Evolutionary conservation across 2,888 invertebrate genomes (phyloP).

Genomic region (Eristalinus aeneus): DNA sequence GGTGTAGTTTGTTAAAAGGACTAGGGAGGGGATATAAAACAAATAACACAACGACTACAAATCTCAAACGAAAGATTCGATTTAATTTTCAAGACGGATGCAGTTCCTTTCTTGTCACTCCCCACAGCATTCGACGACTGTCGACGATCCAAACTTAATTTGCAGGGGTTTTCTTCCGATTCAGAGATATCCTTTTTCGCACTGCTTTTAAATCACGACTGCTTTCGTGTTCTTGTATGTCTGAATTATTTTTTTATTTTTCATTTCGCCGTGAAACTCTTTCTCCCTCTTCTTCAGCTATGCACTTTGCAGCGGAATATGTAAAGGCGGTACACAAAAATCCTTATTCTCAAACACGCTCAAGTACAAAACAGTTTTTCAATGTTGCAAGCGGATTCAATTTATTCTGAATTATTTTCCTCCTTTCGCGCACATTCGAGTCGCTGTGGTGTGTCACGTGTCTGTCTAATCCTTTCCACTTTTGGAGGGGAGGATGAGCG

Average conservation of each 20-base stretch:
- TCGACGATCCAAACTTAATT: constrained; percentile 49
- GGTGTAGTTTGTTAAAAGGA: constrained; percentile 8
- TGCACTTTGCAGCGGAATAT: constrained; percentile 13
- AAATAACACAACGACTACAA: constrained; percentile 50
- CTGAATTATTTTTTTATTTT: not conserved
- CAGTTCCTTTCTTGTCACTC: constrained; percentile 12
- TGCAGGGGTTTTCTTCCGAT: constrained; percentile 53
- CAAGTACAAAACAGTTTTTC: constrained; percentile 45
- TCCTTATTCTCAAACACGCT: constrained; percentile 48
- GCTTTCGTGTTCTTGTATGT: constrained; percentile 38
- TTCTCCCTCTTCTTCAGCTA: not conserved
- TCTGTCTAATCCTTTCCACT: constrained; percentile 44
- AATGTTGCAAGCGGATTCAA: constrained; percentile 58
- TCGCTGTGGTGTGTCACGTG: constrained; percentile 37
- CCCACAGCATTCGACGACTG: constrained; percentile 12
- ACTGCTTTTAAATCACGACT: constrained; percentile 56
- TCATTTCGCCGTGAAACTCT: not conserved
- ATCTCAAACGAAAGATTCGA: constrained; percentile 62
- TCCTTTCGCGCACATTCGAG: not conserved
- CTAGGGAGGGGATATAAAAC: constrained; percentile 19
- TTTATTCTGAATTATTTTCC: constrained; percentile 60
- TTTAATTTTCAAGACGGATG: constrained; percentile 65
- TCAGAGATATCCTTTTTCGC: constrained; percentile 52
- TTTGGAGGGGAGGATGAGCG: not conserved
- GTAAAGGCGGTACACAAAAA: constrained; percentile 40